Percentiles rank a stretch among this genome's conserved stretches.
These are phyloP conservation scores for Hedychridium roseum DNA, from an alignment of 2,888 invertebrate genomes.

Conservation along the genomic window DNA sequence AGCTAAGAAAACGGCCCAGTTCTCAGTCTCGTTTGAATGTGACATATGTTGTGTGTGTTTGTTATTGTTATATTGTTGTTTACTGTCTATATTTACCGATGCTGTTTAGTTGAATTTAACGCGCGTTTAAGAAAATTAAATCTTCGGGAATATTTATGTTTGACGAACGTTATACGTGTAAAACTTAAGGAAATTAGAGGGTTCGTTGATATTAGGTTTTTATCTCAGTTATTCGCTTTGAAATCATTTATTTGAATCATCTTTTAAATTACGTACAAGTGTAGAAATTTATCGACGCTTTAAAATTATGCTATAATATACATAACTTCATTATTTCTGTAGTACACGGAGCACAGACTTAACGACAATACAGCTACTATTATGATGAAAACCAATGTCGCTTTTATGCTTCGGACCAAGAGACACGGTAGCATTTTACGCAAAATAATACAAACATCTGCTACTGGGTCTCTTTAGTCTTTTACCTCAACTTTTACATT, in stretches of 20 bases:
- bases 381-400: no score
- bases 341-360: slow-evolving; percentile 39
- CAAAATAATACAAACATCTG: no score
- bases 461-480: no score
- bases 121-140: neutral
- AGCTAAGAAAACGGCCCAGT: slow-evolving; percentile 40
- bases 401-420: no score
- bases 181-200: slow-evolving; percentile 8
- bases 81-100: slow-evolving; percentile 26
- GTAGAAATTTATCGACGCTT: slow-evolving; percentile 51
- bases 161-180: no score
- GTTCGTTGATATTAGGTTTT: slow-evolving; percentile 11
- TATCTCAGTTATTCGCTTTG: slow-evolving; percentile 15
- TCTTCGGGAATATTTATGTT: no score
- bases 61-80: slow-evolving; percentile 47
- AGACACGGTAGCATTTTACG: no score
- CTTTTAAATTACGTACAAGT: slow-evolving; percentile 40
- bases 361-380: slow-evolving; percentile 36
- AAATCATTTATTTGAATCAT: slow-evolving; percentile 45
- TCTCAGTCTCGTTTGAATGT: slow-evolving; percentile 19
- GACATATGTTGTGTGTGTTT: slow-evolving; percentile 46
- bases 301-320: slow-evolving; percentile 40
- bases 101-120: slow-evolving; percentile 13
- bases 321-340: slow-evolving; percentile 36
- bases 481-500: no score